Evolutionary conservation across 2,888 invertebrate genomes (phyloP).

Genomic region (Agriopis aurantiaria): DNA sequence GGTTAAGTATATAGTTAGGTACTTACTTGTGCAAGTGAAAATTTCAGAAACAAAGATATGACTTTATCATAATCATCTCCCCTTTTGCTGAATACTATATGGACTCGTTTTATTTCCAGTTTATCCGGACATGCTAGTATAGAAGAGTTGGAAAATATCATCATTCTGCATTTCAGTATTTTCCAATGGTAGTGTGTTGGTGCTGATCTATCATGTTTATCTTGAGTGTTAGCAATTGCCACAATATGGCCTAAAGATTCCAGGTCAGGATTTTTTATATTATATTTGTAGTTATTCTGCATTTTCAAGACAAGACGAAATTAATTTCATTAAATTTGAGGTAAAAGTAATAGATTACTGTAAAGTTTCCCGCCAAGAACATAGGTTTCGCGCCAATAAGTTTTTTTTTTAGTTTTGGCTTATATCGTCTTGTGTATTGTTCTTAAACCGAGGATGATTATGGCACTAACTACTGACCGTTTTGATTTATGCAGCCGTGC

Average conservation of each 20-base stretch:
- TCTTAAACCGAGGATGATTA: too few relatives aligned
- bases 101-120: constrained; percentile 70
- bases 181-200: constrained; percentile 82
- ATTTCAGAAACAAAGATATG: constrained; percentile 71
- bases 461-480: too few relatives aligned
- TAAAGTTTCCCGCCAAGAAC: constrained; percentile 21
- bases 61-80: constrained; percentile 74
- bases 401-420: neutral
- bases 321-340: too few relatives aligned
- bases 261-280: constrained; percentile 76
- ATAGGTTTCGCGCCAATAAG: neutral
- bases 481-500: too few relatives aligned
- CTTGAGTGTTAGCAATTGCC: constrained; percentile 70
- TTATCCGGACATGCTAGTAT: constrained; percentile 76
- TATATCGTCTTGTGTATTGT: too few relatives aligned
- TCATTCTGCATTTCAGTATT: constrained; percentile 81
- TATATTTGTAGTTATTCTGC: constrained; percentile 52
- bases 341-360: too few relatives aligned
- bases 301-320: constrained; percentile 46
- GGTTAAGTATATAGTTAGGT: too few relatives aligned
- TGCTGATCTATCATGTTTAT: constrained; percentile 79
- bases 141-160: constrained; percentile 78
- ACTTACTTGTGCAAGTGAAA: constrained; percentile 72
- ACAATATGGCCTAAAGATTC: constrained; percentile 67
- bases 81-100: constrained; percentile 72